phyloP scores from a whole-genome alignment of 1,140 invertebrate genomes.

The Luehdorfia chinensis region DNA sequence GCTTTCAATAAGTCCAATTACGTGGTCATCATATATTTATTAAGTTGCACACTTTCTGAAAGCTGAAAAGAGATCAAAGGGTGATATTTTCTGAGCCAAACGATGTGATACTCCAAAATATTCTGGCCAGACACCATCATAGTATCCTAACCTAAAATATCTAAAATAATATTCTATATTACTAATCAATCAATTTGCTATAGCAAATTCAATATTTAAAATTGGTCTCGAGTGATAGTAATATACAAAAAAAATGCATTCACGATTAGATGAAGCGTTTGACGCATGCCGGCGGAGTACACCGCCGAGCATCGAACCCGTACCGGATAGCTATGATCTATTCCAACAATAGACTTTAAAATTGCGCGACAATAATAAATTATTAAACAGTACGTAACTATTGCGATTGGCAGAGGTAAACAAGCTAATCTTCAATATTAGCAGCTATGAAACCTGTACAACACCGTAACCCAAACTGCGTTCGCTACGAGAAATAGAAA shows the following conservation, averaged over 20 bases:
- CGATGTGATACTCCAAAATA: conserved; percentile 76
- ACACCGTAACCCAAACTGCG: conserved; percentile 75
- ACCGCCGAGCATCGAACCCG: conserved; percentile 30
- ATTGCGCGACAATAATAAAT: conserved; percentile 76
- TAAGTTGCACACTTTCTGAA: conserved; percentile 75
- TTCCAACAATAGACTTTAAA: conserved; percentile 66
- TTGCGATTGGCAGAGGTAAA: conserved; percentile 78
- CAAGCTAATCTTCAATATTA: conserved; percentile 76
- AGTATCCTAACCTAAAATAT: conserved; percentile 77
- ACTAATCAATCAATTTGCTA: conserved; percentile 68
- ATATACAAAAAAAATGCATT: conserved; percentile 67
- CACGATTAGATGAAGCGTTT: conserved; percentile 59
- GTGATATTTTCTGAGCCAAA: conserved; percentile 76
- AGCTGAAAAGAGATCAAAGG: conserved; percentile 76
- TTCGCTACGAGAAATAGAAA: conserved; percentile 37
- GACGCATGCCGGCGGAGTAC: conserved; percentile 22
- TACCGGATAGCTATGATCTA: conserved; percentile 74
- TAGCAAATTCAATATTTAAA: conserved; percentile 72
- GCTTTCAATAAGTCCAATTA: conserved; percentile 74
- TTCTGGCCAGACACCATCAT: conserved; percentile 76
- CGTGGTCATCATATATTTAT: conserved; percentile 66
- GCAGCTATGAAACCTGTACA: conserved; percentile 76
- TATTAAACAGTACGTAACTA: conserved; percentile 74
- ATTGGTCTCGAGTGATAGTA: conserved; percentile 72
- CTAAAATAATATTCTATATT: conserved; percentile 73